Evolutionary conservation across 2,113 vertebrate genomes (phyloP), one percentile per base, ranked within the genome.

Genomic region (Odocoileus hemionus): DNA sequence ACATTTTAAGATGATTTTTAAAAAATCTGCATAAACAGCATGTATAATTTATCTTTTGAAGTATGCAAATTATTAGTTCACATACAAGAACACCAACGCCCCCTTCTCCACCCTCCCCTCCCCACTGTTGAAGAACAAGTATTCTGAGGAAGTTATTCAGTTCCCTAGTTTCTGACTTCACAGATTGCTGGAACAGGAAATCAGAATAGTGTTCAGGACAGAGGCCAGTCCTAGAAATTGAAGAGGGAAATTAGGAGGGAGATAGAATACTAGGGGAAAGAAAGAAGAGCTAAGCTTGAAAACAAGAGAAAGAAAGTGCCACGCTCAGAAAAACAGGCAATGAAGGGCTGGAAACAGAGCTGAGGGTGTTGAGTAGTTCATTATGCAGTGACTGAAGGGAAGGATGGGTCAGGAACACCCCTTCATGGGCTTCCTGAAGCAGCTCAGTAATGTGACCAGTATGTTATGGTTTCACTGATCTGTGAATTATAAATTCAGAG

Each of bases 1-100:
- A 64, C 36, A 28, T 91, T 95, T 96, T 80, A 5, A 96, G 84
- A 93, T 92, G 6, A 61, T 64, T 90, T 95, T 91, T 97, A 50
- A 5, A 19, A 86, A 97, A 86, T 78, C 64, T 95, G n/a, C 60
- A 70, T 57, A 93, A 94, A 79, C 5, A 96, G 74, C 64, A 52
- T 85, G 21, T 92, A 67, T 89, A 86, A 87, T 94, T 58, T 95
- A 70, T 94, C 55, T 93, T 36, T 84, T 89, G 76, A 91, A 83
- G 55, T 74, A 93, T 67, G 23, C 5, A 82, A 91, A 93, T 93
- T 95, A 57, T 89, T 95, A 95, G 87, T 96, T 82, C 60, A 93
- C 47, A 57, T 86, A 47, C 7, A 57, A 83, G 39, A 93, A 86
- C 17, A 83, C 28, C 17, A 92, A n/a, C 13, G 26, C 2, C 6